Conservation (phyloP, 2,113 vertebrate species). For the Zosterops pallidus region DNA sequence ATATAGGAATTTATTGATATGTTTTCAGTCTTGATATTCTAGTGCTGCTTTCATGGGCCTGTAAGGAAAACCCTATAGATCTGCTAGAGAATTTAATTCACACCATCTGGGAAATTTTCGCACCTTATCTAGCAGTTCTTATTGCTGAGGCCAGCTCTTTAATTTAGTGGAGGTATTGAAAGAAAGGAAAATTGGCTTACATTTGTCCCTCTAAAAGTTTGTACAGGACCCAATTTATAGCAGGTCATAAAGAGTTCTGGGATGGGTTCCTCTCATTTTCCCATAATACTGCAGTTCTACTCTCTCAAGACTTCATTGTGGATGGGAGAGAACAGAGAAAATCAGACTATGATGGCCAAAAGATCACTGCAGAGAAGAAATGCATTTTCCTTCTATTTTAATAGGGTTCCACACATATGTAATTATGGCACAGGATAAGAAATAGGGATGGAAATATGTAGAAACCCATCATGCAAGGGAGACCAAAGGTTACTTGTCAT, state of each 20-base stretch:
- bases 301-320: not conserved
- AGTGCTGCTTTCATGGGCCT: not conserved
- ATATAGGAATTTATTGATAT: not conserved
- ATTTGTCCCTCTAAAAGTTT: not conserved
- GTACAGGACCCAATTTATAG: not conserved
- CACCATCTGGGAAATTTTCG: not conserved
- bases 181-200: not conserved
- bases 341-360: not conserved
- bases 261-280: not conserved
- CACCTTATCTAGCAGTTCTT: not conserved
- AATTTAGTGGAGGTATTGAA: not conserved
- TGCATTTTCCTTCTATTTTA: not conserved
- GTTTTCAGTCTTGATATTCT: not conserved
- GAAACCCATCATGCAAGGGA: not conserved
- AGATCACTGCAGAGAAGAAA: not conserved
- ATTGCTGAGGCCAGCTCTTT: not conserved
- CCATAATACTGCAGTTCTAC: not conserved
- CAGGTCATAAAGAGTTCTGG: not conserved
- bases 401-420: not conserved
- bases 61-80: not conserved
- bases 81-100: not conserved
- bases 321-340: not conserved
- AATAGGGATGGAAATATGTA: not conserved
- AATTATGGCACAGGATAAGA: not conserved
- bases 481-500: not conserved